Percentiles rank a stretch among this genome's conserved stretches.
Conservation (phyloP, 2,113 vertebrate genomes). For the Rhodinocichla rosea region DNA sequence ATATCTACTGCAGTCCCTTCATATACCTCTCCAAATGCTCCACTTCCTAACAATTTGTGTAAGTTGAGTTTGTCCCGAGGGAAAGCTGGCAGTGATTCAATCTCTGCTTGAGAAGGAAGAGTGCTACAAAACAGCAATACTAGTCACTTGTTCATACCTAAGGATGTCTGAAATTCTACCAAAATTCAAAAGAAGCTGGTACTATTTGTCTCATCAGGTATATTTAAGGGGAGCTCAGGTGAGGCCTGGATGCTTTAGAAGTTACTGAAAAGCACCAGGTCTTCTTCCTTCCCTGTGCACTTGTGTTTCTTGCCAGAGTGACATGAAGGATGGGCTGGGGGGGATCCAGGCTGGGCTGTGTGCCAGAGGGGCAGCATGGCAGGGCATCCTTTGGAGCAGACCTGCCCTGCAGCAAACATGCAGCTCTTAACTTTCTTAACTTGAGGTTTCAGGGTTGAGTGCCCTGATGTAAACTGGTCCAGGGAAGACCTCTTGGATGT, state of each 20-base stretch:
- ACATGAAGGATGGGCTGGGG: neutral
- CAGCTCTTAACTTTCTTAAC: neutral
- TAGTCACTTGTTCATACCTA: neutral
- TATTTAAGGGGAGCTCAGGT: neutral
- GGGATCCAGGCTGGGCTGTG: neutral
- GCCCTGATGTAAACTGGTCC: neutral
- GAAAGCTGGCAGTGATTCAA: slow-evolving; percentile 72
- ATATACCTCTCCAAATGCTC: slow-evolving; percentile 81
- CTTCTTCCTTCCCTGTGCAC: neutral
- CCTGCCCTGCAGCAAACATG: neutral
- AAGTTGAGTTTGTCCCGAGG: slow-evolving; percentile 73
- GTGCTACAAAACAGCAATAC: slow-evolving; percentile 59
- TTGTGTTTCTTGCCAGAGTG: neutral
- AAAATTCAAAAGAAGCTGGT: neutral
- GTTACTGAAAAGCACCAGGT: neutral
- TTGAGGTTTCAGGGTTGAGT: neutral
- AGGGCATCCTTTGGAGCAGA: neutral
- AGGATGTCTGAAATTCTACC: neutral
- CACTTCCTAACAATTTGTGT: slow-evolving; percentile 73
- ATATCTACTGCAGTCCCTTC: slow-evolving; percentile 73
- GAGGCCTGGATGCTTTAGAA: neutral
- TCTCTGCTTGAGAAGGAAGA: slow-evolving; percentile 72
- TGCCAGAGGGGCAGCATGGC: neutral
- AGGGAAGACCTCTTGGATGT: neutral
- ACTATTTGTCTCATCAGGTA: neutral